These are phyloP conservation scores for Kryptolebias ocellatus DNA, from an alignment of 2,797 vertebrate genomes.

Conservation along the genomic window DNA sequence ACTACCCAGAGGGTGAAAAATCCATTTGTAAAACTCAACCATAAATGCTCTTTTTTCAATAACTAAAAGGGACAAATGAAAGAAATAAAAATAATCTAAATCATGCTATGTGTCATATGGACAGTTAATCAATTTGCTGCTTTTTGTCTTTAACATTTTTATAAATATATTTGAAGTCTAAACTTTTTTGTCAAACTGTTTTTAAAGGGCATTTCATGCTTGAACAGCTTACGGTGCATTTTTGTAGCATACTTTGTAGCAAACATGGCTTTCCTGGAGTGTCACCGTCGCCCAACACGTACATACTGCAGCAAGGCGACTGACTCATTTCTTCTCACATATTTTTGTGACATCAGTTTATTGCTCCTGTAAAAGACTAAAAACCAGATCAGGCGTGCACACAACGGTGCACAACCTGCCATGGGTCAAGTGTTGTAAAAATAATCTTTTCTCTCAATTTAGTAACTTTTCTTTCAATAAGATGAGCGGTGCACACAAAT, in stretches of 20 bases:
- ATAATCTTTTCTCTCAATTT: not conserved
- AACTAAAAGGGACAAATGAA: slow-evolving; percentile 45
- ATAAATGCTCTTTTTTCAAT: slow-evolving; percentile 67
- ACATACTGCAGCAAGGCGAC: not conserved
- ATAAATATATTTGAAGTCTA: slow-evolving; percentile 20
- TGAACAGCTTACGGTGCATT: not conserved
- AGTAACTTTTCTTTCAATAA: too few relatives aligned
- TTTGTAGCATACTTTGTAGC: not conserved
- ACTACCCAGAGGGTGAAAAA: slow-evolving; percentile 78
- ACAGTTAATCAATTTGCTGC: slow-evolving; percentile 64
- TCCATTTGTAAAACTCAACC: slow-evolving; percentile 78
- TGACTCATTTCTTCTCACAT: not conserved
- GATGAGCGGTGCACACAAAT: too few relatives aligned
- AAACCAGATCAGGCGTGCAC: not conserved
- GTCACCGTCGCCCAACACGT: not conserved
- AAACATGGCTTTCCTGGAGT: not conserved
- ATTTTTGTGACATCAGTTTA: not conserved
- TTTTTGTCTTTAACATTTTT: slow-evolving; percentile 31
- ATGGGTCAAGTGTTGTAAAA: not conserved
- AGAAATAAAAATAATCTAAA: slow-evolving; percentile 47
- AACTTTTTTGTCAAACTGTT: slow-evolving; percentile 1
- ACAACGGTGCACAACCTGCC: not conserved
- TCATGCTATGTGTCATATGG: slow-evolving; percentile 48
- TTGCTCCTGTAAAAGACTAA: not conserved
- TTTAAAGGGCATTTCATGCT: slow-evolving; percentile 4